Base-by-base conservation (phyloP, 35 echinoderm and acorn worm species). In the Heliocidaris tuberculata region DNA sequence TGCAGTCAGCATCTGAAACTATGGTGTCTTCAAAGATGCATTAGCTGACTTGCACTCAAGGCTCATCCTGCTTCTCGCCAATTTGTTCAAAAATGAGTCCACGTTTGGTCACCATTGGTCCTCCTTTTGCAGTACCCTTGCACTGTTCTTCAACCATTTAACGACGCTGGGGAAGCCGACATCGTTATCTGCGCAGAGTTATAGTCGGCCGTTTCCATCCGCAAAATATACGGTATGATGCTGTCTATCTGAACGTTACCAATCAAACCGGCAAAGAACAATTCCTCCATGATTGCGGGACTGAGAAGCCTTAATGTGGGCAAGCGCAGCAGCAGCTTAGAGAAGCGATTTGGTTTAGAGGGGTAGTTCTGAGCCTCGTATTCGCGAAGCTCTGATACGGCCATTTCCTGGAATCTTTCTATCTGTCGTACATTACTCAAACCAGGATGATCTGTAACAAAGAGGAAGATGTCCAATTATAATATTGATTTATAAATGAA, bases 231-330 rank as follows among this genome's bases (percentile, higher is more conserved):
- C 19, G 98, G 98, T 65, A 99, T 99, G 94, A 99, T 99, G 95
- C 98, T 99, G 88, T 99, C 98, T 16, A 99, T 99, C 95, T 99
- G 98, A 31, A 99, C 98, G 71, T 99, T 99, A 17, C 98, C 98
- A 48, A 99, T 99, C 15, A 99, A 96, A 59, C 98, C 98, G n/a
- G 98, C 98, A 60, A 99, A 99, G 95, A 99, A 99, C 12, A 99
- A 94, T 91, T 99, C 98, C 60, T 99, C 98, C 98, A 99, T 99
- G 91, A 99, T 99, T 59, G 95, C 94, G 6, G 98, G 96, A 59
- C 96, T 99, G 85, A 99, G 96, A 19, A 99, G 88, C 30, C 98
- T 86, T 7, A 99, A 85, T 5, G 97, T 96, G 31, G 98, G 98
- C 48, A 99, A 92, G 15, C 97, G 96, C 21, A 99, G 70, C 31